Percentiles rank a stretch among this genome's conserved stretches.
phyloP scores from a whole-genome alignment of 2,113 vertebrate genomes.

The Solea solea region DNA sequence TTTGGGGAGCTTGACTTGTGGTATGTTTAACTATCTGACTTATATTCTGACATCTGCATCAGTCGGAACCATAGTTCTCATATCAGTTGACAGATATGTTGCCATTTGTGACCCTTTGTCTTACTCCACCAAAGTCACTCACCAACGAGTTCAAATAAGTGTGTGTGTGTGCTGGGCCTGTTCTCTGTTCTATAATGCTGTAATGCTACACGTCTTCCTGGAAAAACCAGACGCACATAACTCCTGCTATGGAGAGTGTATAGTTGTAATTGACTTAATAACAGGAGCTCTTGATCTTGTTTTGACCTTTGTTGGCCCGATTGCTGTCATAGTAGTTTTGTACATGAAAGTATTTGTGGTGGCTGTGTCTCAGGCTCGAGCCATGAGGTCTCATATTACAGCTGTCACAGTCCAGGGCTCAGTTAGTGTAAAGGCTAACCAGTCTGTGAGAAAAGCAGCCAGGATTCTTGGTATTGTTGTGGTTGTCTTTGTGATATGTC shows the following conservation, averaged over 20 bases:
- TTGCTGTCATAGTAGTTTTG: not conserved
- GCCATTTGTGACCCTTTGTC: slow-evolving; percentile 13
- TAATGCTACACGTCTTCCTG: not conserved
- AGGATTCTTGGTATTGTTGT: slow-evolving; percentile 21
- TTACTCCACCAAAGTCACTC: slow-evolving; percentile 37
- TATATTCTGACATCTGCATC: not conserved
- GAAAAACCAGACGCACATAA: not conserved
- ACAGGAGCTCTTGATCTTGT: not conserved
- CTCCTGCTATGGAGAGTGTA: not conserved
- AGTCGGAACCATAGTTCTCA: slow-evolving; percentile 3
- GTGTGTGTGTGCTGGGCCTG: slow-evolving; percentile 20
- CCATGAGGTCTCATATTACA: slow-evolving; percentile 13
- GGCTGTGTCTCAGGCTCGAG: slow-evolving; percentile 33
- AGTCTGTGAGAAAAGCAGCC: slow-evolving; percentile 26
- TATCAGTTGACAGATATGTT: slow-evolving; percentile 10
- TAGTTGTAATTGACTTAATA: not conserved
- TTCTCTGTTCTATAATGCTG: not conserved
- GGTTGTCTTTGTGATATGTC: not conserved
- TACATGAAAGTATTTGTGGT: slow-evolving; percentile 25
- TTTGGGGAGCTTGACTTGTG: not conserved
- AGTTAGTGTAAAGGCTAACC: not conserved
- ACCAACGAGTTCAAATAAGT: slow-evolving; percentile 5
- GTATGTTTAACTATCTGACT: accelerated
- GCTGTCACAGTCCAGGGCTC: not conserved
- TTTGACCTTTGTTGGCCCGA: not conserved